Evolutionary conservation across 2,113 vertebrate genomes (phyloP).

Genomic region (Arizona elegans): DNA sequence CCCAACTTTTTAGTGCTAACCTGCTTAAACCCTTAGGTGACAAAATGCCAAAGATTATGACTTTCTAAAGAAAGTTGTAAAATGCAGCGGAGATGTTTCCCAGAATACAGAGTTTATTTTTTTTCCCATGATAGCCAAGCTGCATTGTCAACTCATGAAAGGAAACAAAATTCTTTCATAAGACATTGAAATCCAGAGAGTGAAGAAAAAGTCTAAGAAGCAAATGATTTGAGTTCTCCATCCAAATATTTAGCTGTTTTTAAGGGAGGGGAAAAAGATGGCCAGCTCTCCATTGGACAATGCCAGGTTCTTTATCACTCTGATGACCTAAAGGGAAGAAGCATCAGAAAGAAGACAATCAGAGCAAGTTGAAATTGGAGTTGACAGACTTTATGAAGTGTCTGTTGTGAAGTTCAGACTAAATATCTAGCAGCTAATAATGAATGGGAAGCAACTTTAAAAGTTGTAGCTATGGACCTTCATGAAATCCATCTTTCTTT

Average conservation of each 20-base stretch:
- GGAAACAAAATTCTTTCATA: background rate
- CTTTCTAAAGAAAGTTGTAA: background rate
- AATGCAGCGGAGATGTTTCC: background rate
- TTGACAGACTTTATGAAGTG: background rate
- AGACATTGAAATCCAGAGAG: background rate
- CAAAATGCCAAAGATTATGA: background rate
- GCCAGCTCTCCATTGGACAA: background rate
- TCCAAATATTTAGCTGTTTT: too few relatives aligned
- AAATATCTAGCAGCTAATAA: background rate
- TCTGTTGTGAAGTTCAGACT: background rate
- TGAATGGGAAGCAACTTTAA: background rate
- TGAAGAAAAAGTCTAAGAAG: background rate
- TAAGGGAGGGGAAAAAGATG: too few relatives aligned
- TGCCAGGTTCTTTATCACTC: background rate
- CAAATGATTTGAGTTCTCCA: background rate
- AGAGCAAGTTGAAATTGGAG: background rate
- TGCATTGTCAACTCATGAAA: background rate
- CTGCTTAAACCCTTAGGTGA: background rate
- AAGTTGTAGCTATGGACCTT: background rate
- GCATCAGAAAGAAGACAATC: background rate
- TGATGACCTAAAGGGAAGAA: background rate
- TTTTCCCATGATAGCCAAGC: background rate
- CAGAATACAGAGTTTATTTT: background rate
- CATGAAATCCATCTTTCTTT: background rate
- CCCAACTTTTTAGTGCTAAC: background rate